Evolutionary conservation across 1,140 invertebrate genomes (phyloP), one percentile per base, ranked within the genome.

Genomic region (Zaprionus africanus): DNA sequence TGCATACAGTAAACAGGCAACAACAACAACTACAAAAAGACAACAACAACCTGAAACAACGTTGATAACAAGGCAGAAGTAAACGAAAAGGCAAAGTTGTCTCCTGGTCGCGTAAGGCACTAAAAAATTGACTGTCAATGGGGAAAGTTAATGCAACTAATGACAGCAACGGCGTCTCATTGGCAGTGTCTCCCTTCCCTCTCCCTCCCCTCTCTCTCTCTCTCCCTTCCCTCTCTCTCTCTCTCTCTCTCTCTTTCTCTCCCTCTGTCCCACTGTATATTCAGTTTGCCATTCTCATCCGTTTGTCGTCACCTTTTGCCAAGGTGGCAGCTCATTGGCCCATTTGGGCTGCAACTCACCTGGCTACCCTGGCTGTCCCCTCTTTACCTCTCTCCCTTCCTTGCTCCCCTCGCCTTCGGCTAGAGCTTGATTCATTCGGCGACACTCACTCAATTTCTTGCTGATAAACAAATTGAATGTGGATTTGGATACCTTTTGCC

Each of bases 381-480:
- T 24, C 12, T 24, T 2, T 4, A 5, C 22, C 49, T 26, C 13
- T 15, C 51, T 26, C 4, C 2, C 24, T 53, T 11, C 4, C 7
- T 22, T 9, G 19, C 49, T 26, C 4, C 15, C 26, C 26, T 28
- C 6, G 26, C 26, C 26, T 51, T 6, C 7, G 24, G 11, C 41
- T 72, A 76, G 78, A 76, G 78, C 76, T 88, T 85, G 79, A 86
- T 86, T 87, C 84, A 83, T 88, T 88, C 84, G 78, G 78, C 79
- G 84, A 87, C 84, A 87, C 81, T 87, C 81, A 87, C 84, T 87
- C 84, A 88, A 87, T 88, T 87, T 81, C 81, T 88, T 69, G 65
- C 85, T 84, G 84, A 88, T 88, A 88, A 88, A 88, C 84, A 88
- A 88, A 88, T 88, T 88, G 84, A 88, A 88, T 81, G 84, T 71